Evolutionary conservation across 2,888 invertebrate genomes (phyloP).

Genomic region (Ecdyonurus torrentis): DNA sequence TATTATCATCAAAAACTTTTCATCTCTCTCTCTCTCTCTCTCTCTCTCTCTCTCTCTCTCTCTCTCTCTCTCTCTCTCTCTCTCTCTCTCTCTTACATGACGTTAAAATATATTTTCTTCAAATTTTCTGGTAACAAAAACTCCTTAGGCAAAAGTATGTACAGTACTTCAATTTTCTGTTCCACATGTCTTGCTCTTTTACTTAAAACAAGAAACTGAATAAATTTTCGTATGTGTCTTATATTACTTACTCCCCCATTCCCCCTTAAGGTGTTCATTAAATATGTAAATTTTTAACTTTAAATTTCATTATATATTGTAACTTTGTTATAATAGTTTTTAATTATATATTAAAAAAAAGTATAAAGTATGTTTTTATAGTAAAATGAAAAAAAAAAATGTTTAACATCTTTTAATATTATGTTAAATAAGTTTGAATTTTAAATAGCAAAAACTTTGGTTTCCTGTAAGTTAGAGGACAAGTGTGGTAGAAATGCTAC

Average conservation of each 20-base stretch:
- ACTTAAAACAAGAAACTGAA: background rate
- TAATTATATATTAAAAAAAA: background rate
- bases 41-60: background rate
- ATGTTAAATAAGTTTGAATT: background rate
- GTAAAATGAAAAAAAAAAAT: background rate
- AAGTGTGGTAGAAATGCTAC: background rate
- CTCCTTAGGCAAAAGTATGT: background rate
- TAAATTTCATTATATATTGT: background rate
- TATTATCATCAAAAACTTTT: background rate
- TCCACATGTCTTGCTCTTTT: background rate
- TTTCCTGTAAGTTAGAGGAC: background rate
- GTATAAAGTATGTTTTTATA: background rate
- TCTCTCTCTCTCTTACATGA: too few species aligned
- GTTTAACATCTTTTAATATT: background rate
- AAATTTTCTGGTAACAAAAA: too few species aligned
- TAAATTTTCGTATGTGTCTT: background rate
- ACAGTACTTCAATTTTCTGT: background rate
- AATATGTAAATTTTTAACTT: background rate
- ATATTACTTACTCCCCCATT: background rate
- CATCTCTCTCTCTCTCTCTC: background rate
- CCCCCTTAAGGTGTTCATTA: background rate
- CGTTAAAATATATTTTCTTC: too few species aligned
- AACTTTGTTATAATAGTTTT: background rate
- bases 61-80: too few species aligned
- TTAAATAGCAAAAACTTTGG: background rate